Evolutionary conservation across 1,140 invertebrate species (phyloP), one percentile per base, ranked within the genome.

Genomic region (Atta texana): DNA sequence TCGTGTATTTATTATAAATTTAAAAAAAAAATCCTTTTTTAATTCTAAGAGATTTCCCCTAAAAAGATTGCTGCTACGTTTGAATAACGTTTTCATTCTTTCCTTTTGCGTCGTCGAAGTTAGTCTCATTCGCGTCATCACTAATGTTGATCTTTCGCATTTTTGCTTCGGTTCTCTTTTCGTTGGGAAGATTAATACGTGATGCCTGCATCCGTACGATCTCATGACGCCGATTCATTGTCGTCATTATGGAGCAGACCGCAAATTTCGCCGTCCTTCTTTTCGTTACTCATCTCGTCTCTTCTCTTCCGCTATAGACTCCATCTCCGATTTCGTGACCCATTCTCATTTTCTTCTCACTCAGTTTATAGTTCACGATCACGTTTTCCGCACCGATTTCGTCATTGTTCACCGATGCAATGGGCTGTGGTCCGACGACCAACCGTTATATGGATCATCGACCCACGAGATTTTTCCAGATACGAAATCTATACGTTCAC

Each of bases 101-200:
- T 21, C 2, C 12, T 21, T 8, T 68, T 8, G 10, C n/a, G 3
- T n/a, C 21, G 12, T 44, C 39, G 7, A 7, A 44, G 8, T 44
- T 16, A 57, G 66, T 81, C 12, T 57, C 31, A 12, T 57, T 72
- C 14, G 21, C 76, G 18, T 34, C 39, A 28, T 64, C 24, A 44
- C 16, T 61, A 76, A 61, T 76, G 24, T 61, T 61, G 61, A 51
- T 39, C 14, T 21, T 69, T 39, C 18, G 12, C n/a, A 39, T 2
- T 34, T 12, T 44, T 10, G 28, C 10, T 63, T 87, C 72, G 57
- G 28, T 14, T 53, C 55, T 51, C 34, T 71, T 80, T 77, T 72
- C 75, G 31, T 57, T 66, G 5, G 14, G 12, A 44, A 78, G 75
- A 87, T 88, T 81, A 81, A 87, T 88, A 66, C 85, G 74, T 57